Evolutionary conservation across 2,113 vertebrate species (phyloP).

Genomic region (Desmodus rotundus): DNA sequence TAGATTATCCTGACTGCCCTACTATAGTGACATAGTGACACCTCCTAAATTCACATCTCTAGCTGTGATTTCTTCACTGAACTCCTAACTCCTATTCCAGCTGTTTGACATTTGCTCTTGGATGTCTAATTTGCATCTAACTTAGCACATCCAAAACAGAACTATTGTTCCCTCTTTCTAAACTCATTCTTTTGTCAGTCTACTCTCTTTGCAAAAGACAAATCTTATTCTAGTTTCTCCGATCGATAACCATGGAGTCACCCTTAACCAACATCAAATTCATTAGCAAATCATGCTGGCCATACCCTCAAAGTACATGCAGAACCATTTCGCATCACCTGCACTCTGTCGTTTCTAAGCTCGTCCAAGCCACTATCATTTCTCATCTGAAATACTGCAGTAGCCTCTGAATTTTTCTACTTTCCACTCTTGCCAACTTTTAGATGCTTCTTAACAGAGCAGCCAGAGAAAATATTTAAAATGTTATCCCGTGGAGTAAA

Average conservation of each 20-base stretch:
- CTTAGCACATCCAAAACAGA: background rate
- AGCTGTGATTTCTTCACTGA: background rate
- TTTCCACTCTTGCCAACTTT: background rate
- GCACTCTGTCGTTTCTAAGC: background rate
- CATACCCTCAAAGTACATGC: background rate
- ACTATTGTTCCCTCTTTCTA: background rate
- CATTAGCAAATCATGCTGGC: background rate
- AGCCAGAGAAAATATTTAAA: background rate
- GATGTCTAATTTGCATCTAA: background rate
- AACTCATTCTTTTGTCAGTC: background rate
- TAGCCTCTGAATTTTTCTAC: background rate
- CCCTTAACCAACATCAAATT: background rate
- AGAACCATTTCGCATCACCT: background rate
- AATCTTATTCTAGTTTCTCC: background rate
- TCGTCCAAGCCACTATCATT: background rate
- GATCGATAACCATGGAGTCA: background rate
- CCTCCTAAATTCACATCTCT: background rate
- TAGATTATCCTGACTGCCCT: background rate
- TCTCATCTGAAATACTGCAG: background rate
- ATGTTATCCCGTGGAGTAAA: background rate
- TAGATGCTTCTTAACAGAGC: background rate
- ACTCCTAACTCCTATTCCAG: background rate
- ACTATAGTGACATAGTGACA: background rate
- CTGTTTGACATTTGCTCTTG: background rate
- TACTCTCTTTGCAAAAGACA: background rate